These are phyloP conservation scores for Edolisoma coerulescens DNA, from an alignment of 2,113 vertebrate genomes.

Conservation along the genomic window DNA sequence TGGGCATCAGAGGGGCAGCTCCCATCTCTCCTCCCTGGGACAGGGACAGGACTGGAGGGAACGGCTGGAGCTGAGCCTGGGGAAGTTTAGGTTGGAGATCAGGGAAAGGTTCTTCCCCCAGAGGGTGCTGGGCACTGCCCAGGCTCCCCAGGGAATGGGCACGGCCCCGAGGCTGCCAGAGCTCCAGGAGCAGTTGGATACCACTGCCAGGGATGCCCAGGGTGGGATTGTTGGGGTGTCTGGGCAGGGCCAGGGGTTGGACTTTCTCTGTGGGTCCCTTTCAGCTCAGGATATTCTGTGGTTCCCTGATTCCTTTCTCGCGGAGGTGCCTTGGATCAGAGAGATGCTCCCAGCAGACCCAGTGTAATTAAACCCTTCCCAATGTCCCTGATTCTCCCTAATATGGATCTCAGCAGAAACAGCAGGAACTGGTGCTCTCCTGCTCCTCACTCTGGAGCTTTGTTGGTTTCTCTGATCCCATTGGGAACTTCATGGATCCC, in stretches of 20 bases:
- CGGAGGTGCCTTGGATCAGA: not conserved
- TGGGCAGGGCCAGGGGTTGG: accelerated
- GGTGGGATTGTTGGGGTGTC: not conserved
- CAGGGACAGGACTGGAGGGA: too few species aligned
- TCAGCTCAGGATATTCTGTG: not conserved
- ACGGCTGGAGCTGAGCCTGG: accelerated
- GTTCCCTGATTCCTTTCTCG: not conserved
- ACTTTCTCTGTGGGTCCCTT: not conserved
- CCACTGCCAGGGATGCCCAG: accelerated
- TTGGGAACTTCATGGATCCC: not conserved
- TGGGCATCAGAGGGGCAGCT: not conserved
- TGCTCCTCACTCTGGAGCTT: accelerated
- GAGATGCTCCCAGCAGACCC: not conserved
- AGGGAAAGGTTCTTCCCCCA: not conserved
- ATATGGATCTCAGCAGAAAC: not conserved
- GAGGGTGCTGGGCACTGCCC: not conserved
- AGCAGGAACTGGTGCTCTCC: not conserved
- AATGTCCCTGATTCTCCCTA: not conserved
- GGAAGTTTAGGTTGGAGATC: accelerated
- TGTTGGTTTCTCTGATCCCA: not conserved
- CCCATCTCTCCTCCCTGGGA: not conserved
- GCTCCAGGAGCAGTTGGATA: not conserved
- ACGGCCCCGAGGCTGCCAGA: not conserved
- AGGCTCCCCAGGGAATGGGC: not conserved
- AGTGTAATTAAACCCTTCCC: not conserved